phyloP scores from a whole-genome alignment of 2,113 vertebrate genomes.

The Uria aalge region DNA sequence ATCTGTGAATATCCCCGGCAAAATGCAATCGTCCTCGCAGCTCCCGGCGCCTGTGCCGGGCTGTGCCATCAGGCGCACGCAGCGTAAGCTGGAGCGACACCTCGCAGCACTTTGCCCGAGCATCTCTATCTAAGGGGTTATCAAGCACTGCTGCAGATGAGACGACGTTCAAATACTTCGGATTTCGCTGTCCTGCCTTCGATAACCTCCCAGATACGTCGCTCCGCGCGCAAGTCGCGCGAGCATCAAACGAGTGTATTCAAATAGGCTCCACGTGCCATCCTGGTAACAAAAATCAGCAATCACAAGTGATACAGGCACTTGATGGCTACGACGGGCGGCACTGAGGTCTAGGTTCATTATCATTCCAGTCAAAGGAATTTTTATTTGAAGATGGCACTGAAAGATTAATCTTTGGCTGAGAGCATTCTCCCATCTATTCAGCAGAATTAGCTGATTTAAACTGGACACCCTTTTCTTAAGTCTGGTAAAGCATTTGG shows the following conservation, averaged over 20 bases:
- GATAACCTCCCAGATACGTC: not conserved
- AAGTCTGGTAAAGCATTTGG: slow-evolving; percentile 3
- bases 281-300: not conserved
- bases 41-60: not conserved
- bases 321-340: not conserved
- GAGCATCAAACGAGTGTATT: not conserved
- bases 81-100: not conserved
- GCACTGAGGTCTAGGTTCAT: not conserved
- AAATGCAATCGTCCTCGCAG: not conserved
- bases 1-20: not conserved
- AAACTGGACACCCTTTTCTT: slow-evolving; percentile 1
- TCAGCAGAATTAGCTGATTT: slow-evolving; percentile 64
- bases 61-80: not conserved
- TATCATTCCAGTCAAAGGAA: slow-evolving; percentile 16
- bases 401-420: slow-evolving; percentile 63
- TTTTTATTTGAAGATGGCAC: slow-evolving; percentile 50
- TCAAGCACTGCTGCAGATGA: not conserved
- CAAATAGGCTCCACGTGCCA: not conserved
- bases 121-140: not conserved
- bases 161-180: not conserved
- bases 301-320: not conserved
- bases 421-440: slow-evolving; percentile 42
- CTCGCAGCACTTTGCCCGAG: accelerated
- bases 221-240: accelerated
- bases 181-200: not conserved